A percentile compares a stretch with the other conserved stretches of the same genome.
Conservation (phyloP, 2,888 invertebrate genomes). For the Oligia fasciuncula region DNA sequence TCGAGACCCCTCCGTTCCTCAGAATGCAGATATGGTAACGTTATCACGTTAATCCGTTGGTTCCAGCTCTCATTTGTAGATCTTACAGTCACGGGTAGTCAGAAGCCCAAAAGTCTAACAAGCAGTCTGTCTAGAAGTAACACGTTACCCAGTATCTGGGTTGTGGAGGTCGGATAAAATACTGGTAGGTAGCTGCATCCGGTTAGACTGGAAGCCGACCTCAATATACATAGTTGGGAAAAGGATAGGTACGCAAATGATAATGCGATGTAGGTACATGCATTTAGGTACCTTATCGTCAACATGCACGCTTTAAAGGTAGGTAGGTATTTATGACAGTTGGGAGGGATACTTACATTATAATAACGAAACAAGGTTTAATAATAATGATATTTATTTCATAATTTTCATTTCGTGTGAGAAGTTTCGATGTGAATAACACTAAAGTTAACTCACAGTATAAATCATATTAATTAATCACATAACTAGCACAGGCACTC, state of each 20-base stretch:
- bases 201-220: neutral
- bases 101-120: neutral
- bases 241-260: neutral
- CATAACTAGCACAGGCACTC: constrained; percentile 76
- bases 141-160: neutral
- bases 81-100: neutral
- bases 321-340: neutral
- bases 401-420: constrained; percentile 74
- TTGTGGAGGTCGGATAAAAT: neutral
- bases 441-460: constrained; percentile 69
- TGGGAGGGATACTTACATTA: neutral
- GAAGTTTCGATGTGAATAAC: constrained; percentile 67
- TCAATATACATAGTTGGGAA: neutral
- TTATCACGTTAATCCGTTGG: neutral
- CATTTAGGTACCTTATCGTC: neutral
- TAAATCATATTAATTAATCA: constrained; percentile 63
- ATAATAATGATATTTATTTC: constrained; percentile 75
- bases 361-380: constrained; percentile 24
- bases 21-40: neutral
- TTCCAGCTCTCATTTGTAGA: neutral
- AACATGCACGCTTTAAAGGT: neutral
- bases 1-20: neutral
- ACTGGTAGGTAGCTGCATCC: neutral
- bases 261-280: neutral
- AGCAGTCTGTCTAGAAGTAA: neutral